These are phyloP conservation scores for Chinchilla lanigera DNA, from an alignment of 2,113 vertebrate genomes.

Conservation along the genomic window DNA sequence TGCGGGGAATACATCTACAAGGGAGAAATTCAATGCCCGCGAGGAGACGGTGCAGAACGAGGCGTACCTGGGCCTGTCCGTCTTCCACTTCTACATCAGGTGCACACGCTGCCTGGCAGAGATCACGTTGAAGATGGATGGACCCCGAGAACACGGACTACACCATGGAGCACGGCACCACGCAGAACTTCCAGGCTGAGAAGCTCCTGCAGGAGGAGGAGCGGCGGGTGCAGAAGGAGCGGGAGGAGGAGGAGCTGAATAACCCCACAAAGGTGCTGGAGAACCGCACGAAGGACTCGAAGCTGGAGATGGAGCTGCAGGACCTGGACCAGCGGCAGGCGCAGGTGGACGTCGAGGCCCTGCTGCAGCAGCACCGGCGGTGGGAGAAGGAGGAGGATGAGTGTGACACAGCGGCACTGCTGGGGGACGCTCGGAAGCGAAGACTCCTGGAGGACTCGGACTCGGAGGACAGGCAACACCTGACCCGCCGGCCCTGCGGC, in stretches of 20 bases:
- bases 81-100: too few relatives aligned
- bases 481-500: rapidly evolving
- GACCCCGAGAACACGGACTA: too few relatives aligned
- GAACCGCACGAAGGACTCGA: constrained; percentile 97
- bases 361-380: constrained; percentile 90
- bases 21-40: too few relatives aligned
- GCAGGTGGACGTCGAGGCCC: constrained; percentile 94
- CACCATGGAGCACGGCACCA: too few relatives aligned
- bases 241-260: constrained; percentile 97
- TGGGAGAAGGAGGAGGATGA: constrained; percentile 93
- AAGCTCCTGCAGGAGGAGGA: constrained; percentile 97
- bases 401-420: constrained; percentile 91
- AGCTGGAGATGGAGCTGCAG: constrained; percentile 97
- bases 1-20: too few relatives aligned
- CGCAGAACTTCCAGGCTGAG: constrained; percentile 78
- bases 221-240: constrained; percentile 91
- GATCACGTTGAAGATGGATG: too few relatives aligned
- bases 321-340: constrained; percentile 98
- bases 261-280: constrained; percentile 99
- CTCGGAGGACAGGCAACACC: constrained; percentile 81
- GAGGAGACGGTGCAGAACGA: too few relatives aligned
- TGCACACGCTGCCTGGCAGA: too few relatives aligned
- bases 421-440: constrained; percentile 89
- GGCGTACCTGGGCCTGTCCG: too few relatives aligned
- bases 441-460: constrained; percentile 91